Evolutionary conservation across 1,140 invertebrate species (phyloP), one percentile per base, ranked within the genome.

Genomic region (Vanessa atalanta): DNA sequence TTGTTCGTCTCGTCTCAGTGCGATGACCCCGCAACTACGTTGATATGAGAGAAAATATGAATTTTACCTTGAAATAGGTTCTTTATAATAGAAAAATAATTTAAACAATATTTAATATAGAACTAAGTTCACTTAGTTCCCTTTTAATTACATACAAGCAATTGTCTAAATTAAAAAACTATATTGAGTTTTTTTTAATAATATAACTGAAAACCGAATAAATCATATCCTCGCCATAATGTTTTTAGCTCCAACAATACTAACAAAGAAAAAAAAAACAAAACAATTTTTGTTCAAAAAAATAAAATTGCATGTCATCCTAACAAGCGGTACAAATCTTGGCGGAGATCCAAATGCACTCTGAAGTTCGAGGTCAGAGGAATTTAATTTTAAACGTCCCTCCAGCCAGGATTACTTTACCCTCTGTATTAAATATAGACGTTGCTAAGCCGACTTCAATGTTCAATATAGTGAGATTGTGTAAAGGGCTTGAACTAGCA

Each of bases 1-100:
- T 79, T 69, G 74, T 79, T 79, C 64, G 74, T 79, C 51, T 76
- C 74, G 55, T 65, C 51, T 37, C 60, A 51, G 77, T 60, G 77
- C 77, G 74, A 76, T 76, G 77, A 79, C 77, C 74, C 50, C 37
- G 15, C 60, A n/a, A 13, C 37, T 31, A 23, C 14, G 50, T 26
- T 71, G 47, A 51, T 65, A 55, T 65, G 37, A 51, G 61, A 65
- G 48, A 65, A 71, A 70, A 70, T 65, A 66, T 53, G 65, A 50
- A 31, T 57, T 67, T 60, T 60, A 26, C 55, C 12, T 14, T 14
- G 0, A 31, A 9, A 26, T 26, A 13, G 11, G 8, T 26, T 60
- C 26, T 60, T 31, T 31, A 11, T 11, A 9, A 9, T 9, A 43
- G 37, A 8, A 8, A 11, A 9, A 43, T 1, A 43, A 20, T 20